Percentiles rank a stretch among this genome's conserved stretches.
These are phyloP conservation scores for Henricia sp. DNA, from an alignment of 53 echinoderm and acorn worm genomes.

Conservation along the genomic window DNA sequence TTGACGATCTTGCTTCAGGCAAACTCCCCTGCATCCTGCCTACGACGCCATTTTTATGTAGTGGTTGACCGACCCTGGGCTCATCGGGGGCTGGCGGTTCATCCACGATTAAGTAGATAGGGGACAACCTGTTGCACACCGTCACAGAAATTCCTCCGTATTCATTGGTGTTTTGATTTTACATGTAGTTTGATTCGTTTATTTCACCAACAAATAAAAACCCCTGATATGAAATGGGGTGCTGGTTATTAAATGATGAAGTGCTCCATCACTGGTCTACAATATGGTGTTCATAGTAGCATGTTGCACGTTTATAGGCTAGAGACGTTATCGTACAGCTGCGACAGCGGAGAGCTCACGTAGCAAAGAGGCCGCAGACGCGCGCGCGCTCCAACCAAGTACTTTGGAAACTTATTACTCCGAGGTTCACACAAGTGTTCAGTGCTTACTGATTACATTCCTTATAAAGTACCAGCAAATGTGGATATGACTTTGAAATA, in stretches of 20 bases:
- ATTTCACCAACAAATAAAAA: too few species aligned
- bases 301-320: too few species aligned
- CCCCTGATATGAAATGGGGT: too few species aligned
- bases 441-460: too few species aligned
- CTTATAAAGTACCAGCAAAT: neutral
- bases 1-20: neutral
- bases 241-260: too few species aligned
- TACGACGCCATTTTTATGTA: neutral
- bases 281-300: too few species aligned
- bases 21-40: neutral
- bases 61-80: neutral
- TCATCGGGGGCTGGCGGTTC: too few species aligned
- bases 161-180: neutral
- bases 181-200: neutral
- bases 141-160: neutral
- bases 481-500: neutral
- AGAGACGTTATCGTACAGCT: neutral
- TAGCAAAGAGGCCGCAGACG: neutral
- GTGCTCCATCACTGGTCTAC: too few species aligned
- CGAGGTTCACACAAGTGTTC: neutral
- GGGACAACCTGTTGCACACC: neutral
- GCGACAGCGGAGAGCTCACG: neutral
- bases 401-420: neutral
- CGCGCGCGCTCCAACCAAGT: neutral
- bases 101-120: neutral